These are phyloP conservation scores for Drosophila borborema DNA, from an alignment of 2,888 invertebrate genomes.

Conservation along the genomic window DNA sequence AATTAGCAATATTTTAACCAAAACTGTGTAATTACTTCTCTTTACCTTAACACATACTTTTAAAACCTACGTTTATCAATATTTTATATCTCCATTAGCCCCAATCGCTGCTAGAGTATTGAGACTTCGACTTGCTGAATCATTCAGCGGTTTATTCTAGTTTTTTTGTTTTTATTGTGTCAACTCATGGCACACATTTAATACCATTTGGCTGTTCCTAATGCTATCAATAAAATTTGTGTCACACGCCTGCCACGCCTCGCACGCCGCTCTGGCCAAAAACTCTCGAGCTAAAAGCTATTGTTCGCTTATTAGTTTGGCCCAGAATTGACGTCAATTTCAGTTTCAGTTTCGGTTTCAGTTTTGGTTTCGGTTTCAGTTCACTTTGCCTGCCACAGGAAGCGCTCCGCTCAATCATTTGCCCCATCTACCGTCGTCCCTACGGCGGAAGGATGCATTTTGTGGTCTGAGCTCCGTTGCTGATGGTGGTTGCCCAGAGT, in stretches of 20 bases:
- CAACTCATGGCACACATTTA: conserved; percentile 42
- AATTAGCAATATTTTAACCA: background rate
- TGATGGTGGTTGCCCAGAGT: background rate
- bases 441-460: conserved; percentile 53
- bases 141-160: conserved; percentile 3
- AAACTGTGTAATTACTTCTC: background rate
- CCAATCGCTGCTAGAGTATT: background rate
- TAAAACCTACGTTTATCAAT: background rate
- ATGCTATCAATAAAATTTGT: conserved; percentile 37
- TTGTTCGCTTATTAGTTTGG: conserved; percentile 53
- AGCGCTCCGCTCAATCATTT: conserved; percentile 41
- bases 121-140: background rate
- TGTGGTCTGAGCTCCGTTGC: conserved; percentile 24
- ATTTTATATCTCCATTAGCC: background rate
- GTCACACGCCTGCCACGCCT: conserved; percentile 7
- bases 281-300: conserved; percentile 1
- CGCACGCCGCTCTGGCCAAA: background rate
- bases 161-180: conserved; percentile 14
- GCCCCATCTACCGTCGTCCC: background rate
- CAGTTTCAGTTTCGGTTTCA: conserved; percentile 26
- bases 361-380: conserved; percentile 9
- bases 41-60: background rate
- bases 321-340: conserved; percentile 48
- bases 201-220: conserved; percentile 27
- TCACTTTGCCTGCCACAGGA: conserved; percentile 34